phyloP scores from a whole-genome alignment of 2,797 vertebrate species.

The Nyctalus aviator region DNA sequence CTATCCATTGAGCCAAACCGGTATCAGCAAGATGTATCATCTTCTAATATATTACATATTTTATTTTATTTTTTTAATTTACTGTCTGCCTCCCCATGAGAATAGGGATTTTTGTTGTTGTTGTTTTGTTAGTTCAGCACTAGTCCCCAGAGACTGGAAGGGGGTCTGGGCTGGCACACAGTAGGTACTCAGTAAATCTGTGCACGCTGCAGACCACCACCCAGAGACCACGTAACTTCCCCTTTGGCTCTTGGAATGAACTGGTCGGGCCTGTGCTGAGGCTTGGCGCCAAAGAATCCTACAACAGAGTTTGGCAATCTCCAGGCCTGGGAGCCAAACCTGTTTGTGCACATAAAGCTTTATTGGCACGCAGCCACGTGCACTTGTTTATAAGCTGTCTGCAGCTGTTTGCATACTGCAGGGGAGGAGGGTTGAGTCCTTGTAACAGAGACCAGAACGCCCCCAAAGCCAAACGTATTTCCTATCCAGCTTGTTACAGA shows the following conservation, averaged over 20 bases:
- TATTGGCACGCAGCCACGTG: background rate
- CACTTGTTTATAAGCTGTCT: background rate
- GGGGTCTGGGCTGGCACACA: background rate
- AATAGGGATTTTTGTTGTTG: background rate
- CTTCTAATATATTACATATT: background rate
- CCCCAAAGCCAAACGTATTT: background rate
- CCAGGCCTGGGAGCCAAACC: background rate
- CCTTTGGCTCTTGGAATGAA: background rate
- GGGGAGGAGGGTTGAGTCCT: background rate
- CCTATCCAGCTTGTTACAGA: background rate
- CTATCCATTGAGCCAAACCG: no score
- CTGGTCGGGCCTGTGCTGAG: background rate
- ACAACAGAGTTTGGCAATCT: background rate
- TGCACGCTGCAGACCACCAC: background rate
- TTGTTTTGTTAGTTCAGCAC: background rate
- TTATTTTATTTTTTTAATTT: background rate
- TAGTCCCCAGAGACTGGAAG: background rate
- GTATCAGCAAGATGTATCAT: no score
- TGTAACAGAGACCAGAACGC: background rate
- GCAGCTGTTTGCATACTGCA: background rate
- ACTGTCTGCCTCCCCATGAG: background rate
- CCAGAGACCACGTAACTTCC: background rate
- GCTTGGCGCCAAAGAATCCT: background rate
- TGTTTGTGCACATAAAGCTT: slow-evolving; percentile 28
- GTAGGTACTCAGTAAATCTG: background rate